phyloP scores from a whole-genome alignment of 2,888 invertebrate genomes.

The Linyphia triangularis region DNA sequence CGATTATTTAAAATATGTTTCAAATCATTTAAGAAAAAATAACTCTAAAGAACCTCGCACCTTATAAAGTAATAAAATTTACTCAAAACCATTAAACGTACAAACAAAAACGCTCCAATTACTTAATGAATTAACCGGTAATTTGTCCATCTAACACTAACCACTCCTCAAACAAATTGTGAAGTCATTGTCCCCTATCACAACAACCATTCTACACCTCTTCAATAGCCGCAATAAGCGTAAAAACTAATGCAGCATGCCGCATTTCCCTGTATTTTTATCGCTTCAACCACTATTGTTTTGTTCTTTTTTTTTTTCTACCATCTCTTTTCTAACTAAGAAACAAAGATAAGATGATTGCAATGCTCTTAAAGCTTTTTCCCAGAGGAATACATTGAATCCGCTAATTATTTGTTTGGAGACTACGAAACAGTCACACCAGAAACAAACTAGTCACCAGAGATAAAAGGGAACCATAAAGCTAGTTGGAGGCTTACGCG shows the following conservation, averaged over 20 bases:
- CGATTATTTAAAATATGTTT: too few relatives aligned
- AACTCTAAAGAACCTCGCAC: too few relatives aligned
- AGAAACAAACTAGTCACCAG: background rate
- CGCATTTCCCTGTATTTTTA: background rate
- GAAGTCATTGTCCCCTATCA: too few relatives aligned
- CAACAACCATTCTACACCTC: too few relatives aligned
- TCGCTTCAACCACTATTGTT: too few relatives aligned
- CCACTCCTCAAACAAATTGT: conserved; percentile 3
- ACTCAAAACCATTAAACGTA: too few relatives aligned
- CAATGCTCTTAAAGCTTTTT: background rate
- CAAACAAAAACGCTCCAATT: too few relatives aligned
- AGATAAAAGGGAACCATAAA: conserved; percentile 4
- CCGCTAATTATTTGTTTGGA: conserved; percentile 60
- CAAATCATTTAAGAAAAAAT: too few relatives aligned
- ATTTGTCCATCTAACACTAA: too few relatives aligned
- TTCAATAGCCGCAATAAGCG: background rate
- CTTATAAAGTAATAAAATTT: too few relatives aligned
- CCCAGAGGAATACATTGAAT: conserved; percentile 26
- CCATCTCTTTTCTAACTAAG: background rate
- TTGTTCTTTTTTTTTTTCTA: background rate
- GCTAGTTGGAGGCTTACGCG: background rate
- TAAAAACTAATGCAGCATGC: background rate
- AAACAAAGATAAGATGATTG: conserved; percentile 43
- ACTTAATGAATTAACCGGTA: too few relatives aligned
- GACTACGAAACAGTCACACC: conserved; percentile 17